Conservation (phyloP, 2,888 invertebrate genomes). For the Mellilla xanthometata region DNA sequence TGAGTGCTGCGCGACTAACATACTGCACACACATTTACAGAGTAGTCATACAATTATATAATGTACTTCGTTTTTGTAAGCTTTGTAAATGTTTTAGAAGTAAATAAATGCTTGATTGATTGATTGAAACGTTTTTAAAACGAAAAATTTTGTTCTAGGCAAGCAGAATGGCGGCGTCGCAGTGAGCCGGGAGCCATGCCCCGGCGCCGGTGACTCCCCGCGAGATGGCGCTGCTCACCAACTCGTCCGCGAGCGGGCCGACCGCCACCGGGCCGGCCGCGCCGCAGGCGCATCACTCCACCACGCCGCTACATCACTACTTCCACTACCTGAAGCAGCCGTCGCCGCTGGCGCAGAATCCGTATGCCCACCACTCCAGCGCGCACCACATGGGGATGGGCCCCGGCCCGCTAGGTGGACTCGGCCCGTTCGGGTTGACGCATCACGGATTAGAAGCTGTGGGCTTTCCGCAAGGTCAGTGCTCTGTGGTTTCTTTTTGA, state of each 20-base stretch:
- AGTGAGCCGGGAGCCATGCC: slow-evolving; percentile 54
- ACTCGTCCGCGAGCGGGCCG: slow-evolving; percentile 67
- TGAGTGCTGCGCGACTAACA: too few species aligned
- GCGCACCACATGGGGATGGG: slow-evolving; percentile 82
- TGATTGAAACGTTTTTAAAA: too few species aligned
- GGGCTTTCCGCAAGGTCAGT: slow-evolving; percentile 78
- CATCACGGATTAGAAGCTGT: slow-evolving; percentile 78
- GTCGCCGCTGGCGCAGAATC: slow-evolving; percentile 74
- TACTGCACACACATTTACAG: too few species aligned
- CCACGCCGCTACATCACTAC: slow-evolving; percentile 80
- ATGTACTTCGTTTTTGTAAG: too few species aligned
- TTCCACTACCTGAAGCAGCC: slow-evolving; percentile 83
- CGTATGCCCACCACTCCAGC: slow-evolving; percentile 72
- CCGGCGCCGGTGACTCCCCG: slow-evolving; percentile 59
- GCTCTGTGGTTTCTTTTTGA: neutral
- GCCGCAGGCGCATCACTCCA: slow-evolving; percentile 73
- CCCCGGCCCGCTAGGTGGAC: slow-evolving; percentile 73
- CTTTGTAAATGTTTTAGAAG: too few species aligned
- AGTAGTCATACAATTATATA: too few species aligned
- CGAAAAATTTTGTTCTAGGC: too few species aligned
- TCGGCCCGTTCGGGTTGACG: slow-evolving; percentile 74
- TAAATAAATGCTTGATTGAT: too few species aligned
- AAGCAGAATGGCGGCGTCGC: slow-evolving; percentile 30
- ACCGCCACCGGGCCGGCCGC: slow-evolving; percentile 62
- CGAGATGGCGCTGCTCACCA: slow-evolving; percentile 75